A percentile compares a stretch with the other conserved stretches of the same genome.
phyloP scores from a whole-genome alignment of 2,113 vertebrate genomes.

The Notarius lentiginosus region DNA sequence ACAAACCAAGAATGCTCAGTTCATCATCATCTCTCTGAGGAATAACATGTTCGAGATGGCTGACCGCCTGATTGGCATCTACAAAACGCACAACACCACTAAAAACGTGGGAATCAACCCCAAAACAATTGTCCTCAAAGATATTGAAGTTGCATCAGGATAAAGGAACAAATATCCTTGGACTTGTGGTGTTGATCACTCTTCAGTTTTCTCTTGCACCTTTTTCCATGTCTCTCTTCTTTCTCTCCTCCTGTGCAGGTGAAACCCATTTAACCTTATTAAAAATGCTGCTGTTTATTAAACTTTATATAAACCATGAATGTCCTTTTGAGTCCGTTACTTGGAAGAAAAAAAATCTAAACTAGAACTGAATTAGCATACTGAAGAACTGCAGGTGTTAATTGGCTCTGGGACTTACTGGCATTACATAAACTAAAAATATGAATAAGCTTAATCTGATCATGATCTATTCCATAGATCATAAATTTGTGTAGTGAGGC shows the following conservation, averaged over 20 bases:
- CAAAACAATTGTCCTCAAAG: conserved; percentile 82
- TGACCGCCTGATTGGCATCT: conserved; percentile 93
- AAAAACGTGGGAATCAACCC: conserved; percentile 92
- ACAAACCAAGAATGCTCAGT: conserved; percentile 97
- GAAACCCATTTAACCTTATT: background rate
- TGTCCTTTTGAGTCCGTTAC: background rate
- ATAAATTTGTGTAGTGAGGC: background rate
- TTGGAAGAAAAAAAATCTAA: background rate
- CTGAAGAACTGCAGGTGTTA: background rate
- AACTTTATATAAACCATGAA: background rate
- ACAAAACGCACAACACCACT: conserved; percentile 92
- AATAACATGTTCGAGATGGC: conserved; percentile 99
- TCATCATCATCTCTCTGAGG: conserved; percentile 96
- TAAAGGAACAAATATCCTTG: background rate
- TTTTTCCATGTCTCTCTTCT: background rate
- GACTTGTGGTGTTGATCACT: background rate
- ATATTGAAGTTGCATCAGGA: conserved; percentile 59
- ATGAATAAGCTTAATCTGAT: background rate
- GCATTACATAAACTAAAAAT: background rate
- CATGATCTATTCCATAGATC: background rate
- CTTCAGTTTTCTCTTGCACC: background rate
- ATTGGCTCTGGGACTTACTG: background rate
- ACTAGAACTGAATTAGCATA: background rate
- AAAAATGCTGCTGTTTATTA: conserved; percentile 42
- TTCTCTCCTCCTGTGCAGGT: background rate